These are phyloP conservation scores for Gonioctena quinquepunctata DNA, from an alignment of 1,140 invertebrate genomes.

Conservation along the genomic window DNA sequence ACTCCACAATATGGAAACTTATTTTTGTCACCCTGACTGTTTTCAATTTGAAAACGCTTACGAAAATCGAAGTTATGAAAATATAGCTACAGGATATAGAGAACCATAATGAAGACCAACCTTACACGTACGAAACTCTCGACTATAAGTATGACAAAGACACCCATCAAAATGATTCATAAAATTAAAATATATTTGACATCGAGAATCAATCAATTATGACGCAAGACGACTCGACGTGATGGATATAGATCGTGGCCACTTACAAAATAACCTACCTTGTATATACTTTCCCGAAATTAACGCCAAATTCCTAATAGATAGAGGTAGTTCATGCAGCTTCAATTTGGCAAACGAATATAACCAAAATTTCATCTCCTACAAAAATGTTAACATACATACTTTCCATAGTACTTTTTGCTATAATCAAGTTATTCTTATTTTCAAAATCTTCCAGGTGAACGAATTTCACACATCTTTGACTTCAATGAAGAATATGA, in stretches of 20 bases:
- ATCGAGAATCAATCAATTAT: background rate
- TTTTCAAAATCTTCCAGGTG: conserved; percentile 7
- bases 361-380: background rate
- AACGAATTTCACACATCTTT: background rate
- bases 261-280: background rate
- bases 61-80: too few species aligned
- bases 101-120: too few species aligned
- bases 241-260: background rate
- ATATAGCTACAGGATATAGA: too few species aligned
- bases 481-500: conserved; percentile 4
- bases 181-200: too few species aligned
- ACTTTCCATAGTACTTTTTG: conserved; percentile 11
- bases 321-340: conserved; percentile 18
- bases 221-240: background rate
- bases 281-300: conserved; percentile 2
- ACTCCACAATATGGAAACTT: too few species aligned
- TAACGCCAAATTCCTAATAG: conserved; percentile 27
- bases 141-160: too few species aligned
- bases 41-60: too few species aligned
- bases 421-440: conserved; percentile 12
- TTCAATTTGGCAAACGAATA: conserved; percentile 19
- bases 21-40: too few species aligned
- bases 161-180: too few species aligned
- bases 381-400: conserved; percentile 19
- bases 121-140: too few species aligned